Percentiles rank a stretch among this genome's conserved stretches.
phyloP scores from a whole-genome alignment of 2,113 vertebrate species.

The Heliornis fulica region DNA sequence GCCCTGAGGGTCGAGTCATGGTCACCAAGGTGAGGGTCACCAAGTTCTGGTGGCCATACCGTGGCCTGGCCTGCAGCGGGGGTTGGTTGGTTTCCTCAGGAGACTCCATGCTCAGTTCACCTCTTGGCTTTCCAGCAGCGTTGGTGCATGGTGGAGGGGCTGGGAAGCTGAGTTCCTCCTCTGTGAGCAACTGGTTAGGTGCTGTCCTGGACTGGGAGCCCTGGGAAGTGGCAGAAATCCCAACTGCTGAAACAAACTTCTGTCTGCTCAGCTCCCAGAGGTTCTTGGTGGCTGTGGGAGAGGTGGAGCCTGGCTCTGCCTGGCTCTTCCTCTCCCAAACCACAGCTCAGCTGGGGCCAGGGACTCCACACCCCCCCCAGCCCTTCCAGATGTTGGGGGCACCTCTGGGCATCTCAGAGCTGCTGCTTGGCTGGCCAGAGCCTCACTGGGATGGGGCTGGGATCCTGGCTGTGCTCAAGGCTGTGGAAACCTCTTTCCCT shows the following conservation, averaged over 20 bases:
- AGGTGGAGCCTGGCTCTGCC: neutral
- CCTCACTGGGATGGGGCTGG: neutral
- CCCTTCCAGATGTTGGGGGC: neutral
- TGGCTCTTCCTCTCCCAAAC: neutral
- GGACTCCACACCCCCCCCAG: no score
- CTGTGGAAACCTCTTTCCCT: neutral
- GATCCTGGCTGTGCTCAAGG: neutral
- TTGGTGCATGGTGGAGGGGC: accelerated
- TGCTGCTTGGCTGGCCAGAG: neutral
- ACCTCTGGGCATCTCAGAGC: accelerated
- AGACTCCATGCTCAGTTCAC: neutral
- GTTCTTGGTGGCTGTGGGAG: neutral
- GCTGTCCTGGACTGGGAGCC: no score
- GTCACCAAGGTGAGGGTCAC: no score
- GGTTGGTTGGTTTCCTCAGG: neutral
- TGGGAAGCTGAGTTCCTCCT: neutral
- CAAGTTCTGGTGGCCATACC: no score
- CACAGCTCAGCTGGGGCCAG: neutral
- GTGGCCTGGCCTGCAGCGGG: neutral
- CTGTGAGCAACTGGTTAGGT: neutral
- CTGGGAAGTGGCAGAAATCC: neutral
- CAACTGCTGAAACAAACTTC: neutral
- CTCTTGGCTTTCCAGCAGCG: neutral
- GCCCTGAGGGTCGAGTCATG: no score
- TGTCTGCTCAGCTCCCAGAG: neutral